A percentile compares a stretch with the other conserved stretches of the same genome.
Evolutionary conservation across 2,888 invertebrate genomes (phyloP).

Genomic region (Apamea sordens): DNA sequence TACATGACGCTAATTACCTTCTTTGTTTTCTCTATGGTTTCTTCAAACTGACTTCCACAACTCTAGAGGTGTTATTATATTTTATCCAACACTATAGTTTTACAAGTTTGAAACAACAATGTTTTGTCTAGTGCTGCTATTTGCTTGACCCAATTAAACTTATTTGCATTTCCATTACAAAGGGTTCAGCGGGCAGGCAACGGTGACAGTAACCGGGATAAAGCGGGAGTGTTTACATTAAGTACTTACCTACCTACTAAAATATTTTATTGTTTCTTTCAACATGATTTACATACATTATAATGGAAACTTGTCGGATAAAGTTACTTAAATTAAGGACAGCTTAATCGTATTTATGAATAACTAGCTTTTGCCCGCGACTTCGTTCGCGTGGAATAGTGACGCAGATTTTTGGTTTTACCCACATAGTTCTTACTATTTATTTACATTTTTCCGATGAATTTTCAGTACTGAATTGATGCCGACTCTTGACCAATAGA

Average conservation of each 20-base stretch:
- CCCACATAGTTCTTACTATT: too few relatives aligned
- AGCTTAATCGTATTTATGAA: neutral
- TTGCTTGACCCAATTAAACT: constrained; percentile 69
- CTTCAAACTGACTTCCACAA: neutral
- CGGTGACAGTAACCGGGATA: constrained; percentile 7
- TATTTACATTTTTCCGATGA: too few relatives aligned
- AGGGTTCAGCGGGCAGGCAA: constrained; percentile 50
- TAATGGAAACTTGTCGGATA: neutral
- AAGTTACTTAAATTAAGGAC: neutral
- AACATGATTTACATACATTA: neutral
- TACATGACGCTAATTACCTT: too few relatives aligned
- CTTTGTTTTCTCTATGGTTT: neutral
- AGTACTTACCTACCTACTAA: neutral
- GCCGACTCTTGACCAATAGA: too few relatives aligned
- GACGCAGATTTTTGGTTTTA: too few relatives aligned
- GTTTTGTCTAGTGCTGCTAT: constrained; percentile 59
- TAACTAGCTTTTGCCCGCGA: too few relatives aligned
- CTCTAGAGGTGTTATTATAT: neutral
- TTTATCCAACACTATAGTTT: neutral
- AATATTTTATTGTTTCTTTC: neutral
- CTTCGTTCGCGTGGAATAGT: too few relatives aligned
- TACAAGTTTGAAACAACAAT: constrained; percentile 10
- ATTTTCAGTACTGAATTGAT: too few relatives aligned
- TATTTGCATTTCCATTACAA: constrained; percentile 71
- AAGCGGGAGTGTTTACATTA: neutral